Evolutionary conservation across 2,797 vertebrate genomes (phyloP).

Genomic region (Prunella strophiata): DNA sequence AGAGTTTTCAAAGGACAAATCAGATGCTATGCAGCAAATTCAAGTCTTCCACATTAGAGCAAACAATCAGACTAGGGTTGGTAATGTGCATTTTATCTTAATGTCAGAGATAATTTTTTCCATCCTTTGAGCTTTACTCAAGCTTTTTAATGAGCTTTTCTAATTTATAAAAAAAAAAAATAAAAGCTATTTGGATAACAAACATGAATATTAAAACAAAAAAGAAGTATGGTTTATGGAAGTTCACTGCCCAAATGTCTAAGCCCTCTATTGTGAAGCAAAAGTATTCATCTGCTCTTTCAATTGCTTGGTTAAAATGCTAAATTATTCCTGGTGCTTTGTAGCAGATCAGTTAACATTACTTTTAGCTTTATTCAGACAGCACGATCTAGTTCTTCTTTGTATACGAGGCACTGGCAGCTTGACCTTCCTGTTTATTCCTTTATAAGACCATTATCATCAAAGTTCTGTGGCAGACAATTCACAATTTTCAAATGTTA

Average conservation of each 20-base stretch:
- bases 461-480: slow-evolving; percentile 56
- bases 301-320: slow-evolving; percentile 65
- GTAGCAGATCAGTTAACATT: slow-evolving; percentile 66
- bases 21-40: slow-evolving; percentile 37
- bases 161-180: slow-evolving; percentile 19
- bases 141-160: slow-evolving; percentile 23
- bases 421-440: slow-evolving; percentile 72
- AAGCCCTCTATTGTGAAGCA: slow-evolving; percentile 23
- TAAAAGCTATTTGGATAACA: slow-evolving; percentile 38
- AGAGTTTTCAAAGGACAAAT: slow-evolving; percentile 18
- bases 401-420: slow-evolving; percentile 46
- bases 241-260: slow-evolving; percentile 33
- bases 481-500: slow-evolving; percentile 70
- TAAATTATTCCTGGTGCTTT: slow-evolving; percentile 73
- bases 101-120: slow-evolving; percentile 51
- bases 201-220: slow-evolving; percentile 62
- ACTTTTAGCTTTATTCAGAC: slow-evolving; percentile 68
- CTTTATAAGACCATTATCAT: slow-evolving; percentile 60
- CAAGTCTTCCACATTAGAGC: slow-evolving; percentile 9
- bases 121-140: slow-evolving; percentile 21
- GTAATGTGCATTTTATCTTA: slow-evolving; percentile 47
- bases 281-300: slow-evolving; percentile 61
- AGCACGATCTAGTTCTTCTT: slow-evolving; percentile 64
- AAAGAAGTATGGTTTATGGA: slow-evolving; percentile 25
- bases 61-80: not conserved